A percentile compares a stretch with the other conserved stretches of the same genome.
phyloP scores from a whole-genome alignment of 2,888 invertebrate genomes.

The Charanyca ferruginea region DNA sequence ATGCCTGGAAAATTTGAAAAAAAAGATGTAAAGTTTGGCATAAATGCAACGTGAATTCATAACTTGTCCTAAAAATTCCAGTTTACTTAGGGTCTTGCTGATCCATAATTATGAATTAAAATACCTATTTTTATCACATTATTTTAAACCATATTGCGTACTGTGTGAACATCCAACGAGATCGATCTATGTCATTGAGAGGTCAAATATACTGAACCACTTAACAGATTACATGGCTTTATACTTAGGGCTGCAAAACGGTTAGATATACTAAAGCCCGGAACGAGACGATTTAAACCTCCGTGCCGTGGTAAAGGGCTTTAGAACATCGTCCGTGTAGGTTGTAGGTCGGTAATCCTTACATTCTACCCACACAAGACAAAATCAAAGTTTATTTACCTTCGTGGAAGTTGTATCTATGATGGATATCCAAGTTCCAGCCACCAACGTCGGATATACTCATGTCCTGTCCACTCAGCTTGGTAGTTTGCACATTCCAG shows the following conservation, averaged over 20 bases:
- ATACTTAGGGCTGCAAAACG: constrained; percentile 62
- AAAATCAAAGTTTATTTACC: constrained; percentile 87
- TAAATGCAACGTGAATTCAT: too few species aligned
- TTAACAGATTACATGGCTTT: constrained; percentile 66
- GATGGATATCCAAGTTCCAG: constrained; percentile 99
- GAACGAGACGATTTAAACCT: constrained; percentile 33
- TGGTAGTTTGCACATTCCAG: constrained; percentile 99
- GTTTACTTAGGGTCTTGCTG: neutral
- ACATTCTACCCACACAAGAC: neutral
- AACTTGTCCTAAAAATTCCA: too few species aligned
- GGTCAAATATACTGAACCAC: constrained; percentile 60
- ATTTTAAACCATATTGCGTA: constrained; percentile 8
- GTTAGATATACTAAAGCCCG: constrained; percentile 53
- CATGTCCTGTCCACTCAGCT: constrained; percentile 98
- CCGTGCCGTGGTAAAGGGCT: constrained; percentile 22
- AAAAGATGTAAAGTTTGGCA: too few species aligned
- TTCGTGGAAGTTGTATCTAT: constrained; percentile 99
- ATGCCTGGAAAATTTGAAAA: constrained; percentile 92
- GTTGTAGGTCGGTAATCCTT: constrained; percentile 10
- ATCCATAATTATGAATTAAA: neutral
- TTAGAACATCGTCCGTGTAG: constrained; percentile 21
- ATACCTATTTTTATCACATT: constrained; percentile 1
- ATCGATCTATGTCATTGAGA: constrained; percentile 49
- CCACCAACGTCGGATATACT: constrained; percentile 99
- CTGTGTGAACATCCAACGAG: constrained; percentile 26